These are phyloP conservation scores for Tethya wilhelma DNA, from an alignment of 37 sponge, comb jelly and placozoan species.

Conservation along the genomic window DNA sequence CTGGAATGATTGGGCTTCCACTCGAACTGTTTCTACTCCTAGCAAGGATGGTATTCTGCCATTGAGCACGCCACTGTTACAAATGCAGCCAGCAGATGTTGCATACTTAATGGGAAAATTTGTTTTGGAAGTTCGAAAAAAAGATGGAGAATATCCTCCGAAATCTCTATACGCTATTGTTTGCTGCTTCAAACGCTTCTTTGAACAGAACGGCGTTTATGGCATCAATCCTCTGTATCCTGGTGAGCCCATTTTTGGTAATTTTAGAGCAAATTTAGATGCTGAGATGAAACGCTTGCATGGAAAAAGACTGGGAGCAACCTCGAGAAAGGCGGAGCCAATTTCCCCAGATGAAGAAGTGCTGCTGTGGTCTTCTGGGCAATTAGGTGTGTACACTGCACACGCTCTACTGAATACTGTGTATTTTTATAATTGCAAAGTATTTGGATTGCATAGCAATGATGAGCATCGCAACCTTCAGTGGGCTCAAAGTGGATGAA, in stretches of 20 bases:
- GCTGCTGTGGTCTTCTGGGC: slow-evolving; percentile 42
- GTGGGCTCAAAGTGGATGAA: slow-evolving; percentile 28
- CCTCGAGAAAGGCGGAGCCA: slow-evolving; percentile 35
- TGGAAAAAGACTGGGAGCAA: slow-evolving; percentile 25
- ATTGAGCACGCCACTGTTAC: neutral
- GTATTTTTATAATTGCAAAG: slow-evolving; percentile 31
- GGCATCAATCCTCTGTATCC: slow-evolving; percentile 13
- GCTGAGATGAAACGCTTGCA: slow-evolving; percentile 51
- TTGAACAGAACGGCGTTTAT: neutral
- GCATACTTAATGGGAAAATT: slow-evolving; percentile 39
- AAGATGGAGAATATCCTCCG: slow-evolving; percentile 49
- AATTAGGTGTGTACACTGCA: slow-evolving; percentile 15
- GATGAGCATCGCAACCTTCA: slow-evolving; percentile 34
- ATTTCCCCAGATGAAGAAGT: slow-evolving; percentile 35
- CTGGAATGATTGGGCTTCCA: slow-evolving; percentile 36
- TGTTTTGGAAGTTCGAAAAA: slow-evolving; percentile 26
- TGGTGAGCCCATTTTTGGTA: slow-evolving; percentile 22
- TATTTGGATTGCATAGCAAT: slow-evolving; percentile 29
- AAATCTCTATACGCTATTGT: slow-evolving; percentile 40
- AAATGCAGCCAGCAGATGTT: slow-evolving; percentile 8
- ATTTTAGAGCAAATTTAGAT: slow-evolving; percentile 37
- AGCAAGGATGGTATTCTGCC: neutral
- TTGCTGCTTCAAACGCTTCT: slow-evolving; percentile 44
- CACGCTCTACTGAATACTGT: slow-evolving; percentile 33
- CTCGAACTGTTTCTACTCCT: neutral